A percentile compares a stretch with the other conserved stretches of the same genome.
phyloP scores from a whole-genome alignment of 2,888 invertebrate species.

The Beris chalybata region DNA sequence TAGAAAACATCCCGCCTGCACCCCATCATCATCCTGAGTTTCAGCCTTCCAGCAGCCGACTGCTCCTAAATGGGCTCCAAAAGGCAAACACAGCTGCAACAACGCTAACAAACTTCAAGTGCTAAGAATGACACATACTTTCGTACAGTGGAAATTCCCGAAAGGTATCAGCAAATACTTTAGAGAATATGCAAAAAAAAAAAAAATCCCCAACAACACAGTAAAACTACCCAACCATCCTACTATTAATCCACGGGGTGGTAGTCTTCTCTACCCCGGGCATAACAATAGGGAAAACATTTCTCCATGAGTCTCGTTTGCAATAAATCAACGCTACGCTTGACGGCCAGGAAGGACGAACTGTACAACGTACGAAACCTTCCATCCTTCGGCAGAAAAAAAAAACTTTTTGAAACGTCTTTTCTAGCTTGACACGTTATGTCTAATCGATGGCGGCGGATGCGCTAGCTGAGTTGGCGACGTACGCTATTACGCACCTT shows the following conservation, averaged over 20 bases:
- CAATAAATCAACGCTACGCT: constrained; percentile 29
- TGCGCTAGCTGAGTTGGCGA: constrained; percentile 42
- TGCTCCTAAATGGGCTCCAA: background rate
- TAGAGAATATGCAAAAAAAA: constrained; percentile 13
- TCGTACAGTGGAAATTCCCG: constrained; percentile 4
- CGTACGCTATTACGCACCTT: constrained; percentile 42
- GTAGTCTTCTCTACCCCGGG: too few species aligned
- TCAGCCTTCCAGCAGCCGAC: too few species aligned
- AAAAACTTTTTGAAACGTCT: background rate
- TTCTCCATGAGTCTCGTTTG: constrained; percentile 22
- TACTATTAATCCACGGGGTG: too few species aligned
- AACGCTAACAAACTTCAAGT: constrained; percentile 11
- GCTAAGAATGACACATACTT: constrained; percentile 21
- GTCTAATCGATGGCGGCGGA: constrained; percentile 42
- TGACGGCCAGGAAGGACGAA: background rate
- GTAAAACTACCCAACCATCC: background rate
- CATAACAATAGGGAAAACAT: constrained; percentile 26
- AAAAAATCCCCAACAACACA: constrained; percentile 5
- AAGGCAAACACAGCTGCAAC: constrained; percentile 19
- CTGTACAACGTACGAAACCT: constrained; percentile 1
- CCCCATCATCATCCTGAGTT: background rate
- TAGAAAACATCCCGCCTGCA: background rate
- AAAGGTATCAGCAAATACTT: constrained; percentile 20
- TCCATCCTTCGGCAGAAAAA: background rate
- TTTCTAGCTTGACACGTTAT: constrained; percentile 39